These are phyloP conservation scores for Steinernema scapterisci DNA, from an alignment of 2,888 invertebrate genomes.

Conservation along the genomic window DNA sequence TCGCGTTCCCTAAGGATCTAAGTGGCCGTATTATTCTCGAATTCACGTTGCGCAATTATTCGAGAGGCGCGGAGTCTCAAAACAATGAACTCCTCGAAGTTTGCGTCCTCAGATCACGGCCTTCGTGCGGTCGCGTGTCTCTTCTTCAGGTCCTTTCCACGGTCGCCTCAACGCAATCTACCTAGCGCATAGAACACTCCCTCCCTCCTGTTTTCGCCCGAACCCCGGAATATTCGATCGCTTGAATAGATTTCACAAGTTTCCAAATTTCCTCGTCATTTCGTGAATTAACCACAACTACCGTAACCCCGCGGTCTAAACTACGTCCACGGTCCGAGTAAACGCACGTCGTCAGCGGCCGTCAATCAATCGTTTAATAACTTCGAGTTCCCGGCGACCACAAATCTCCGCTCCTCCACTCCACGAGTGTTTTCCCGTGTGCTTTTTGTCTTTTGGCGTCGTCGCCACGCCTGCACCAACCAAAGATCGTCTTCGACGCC, in stretches of 20 bases:
- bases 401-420: not conserved
- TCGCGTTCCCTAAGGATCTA: not conserved
- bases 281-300: no score
- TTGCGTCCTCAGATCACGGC: no score
- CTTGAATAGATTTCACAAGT: no score
- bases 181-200: no score
- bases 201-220: no score
- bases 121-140: no score
- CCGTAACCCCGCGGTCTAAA: not conserved
- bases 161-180: no score
- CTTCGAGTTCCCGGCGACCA: not conserved
- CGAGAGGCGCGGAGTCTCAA: no score
- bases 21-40: constrained; percentile 6
- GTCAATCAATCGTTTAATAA: constrained; percentile 1
- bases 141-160: no score
- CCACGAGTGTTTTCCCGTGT: not conserved
- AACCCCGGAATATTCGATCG: no score
- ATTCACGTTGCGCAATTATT: not conserved
- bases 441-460: constrained; percentile 22
- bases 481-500: constrained; percentile 15
- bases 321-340: not conserved
- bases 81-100: no score
- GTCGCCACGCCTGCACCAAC: not conserved
- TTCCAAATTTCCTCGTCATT: no score
- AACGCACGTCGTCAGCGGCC: not conserved